These are phyloP conservation scores for Dascillus cervinus DNA, from an alignment of 2,888 invertebrate genomes.

Conservation along the genomic window DNA sequence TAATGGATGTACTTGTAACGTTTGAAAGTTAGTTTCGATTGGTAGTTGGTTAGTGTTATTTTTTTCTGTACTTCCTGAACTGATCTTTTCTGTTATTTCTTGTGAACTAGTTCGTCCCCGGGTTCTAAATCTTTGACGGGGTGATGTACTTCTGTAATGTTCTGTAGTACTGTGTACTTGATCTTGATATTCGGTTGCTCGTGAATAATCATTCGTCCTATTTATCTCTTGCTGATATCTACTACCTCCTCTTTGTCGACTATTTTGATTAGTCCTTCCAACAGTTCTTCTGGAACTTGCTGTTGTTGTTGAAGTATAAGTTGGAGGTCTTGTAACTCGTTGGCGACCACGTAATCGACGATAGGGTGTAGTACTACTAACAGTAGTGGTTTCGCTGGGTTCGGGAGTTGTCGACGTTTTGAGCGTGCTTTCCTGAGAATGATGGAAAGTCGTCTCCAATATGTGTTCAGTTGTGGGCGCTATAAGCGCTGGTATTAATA, in stretches of 20 bases:
- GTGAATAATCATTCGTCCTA: constrained; percentile 7
- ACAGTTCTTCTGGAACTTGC: constrained; percentile 16
- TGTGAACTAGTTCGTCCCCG: constrained; percentile 27
- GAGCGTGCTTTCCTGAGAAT: too few relatives aligned
- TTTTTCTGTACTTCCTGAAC: constrained; percentile 6
- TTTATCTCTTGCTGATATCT: constrained; percentile 10
- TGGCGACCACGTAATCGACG: constrained; percentile 13
- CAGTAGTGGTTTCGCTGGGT: constrained; percentile 22
- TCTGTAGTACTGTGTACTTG: constrained; percentile 2
- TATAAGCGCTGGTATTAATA: constrained; percentile 33
- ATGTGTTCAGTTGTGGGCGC: constrained; percentile 26
- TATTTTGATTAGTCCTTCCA: constrained; percentile 17
- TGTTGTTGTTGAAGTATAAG: constrained; percentile 41
- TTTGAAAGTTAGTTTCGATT: constrained; percentile 6
- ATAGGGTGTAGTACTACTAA: constrained; percentile 15
- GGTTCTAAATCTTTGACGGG: constrained; percentile 31
- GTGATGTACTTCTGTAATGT: constrained; percentile 8
- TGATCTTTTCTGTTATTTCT: constrained; percentile 7
- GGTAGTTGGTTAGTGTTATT: constrained; percentile 7
- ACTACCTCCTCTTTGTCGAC: constrained; percentile 5
- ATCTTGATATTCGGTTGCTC: too few relatives aligned
- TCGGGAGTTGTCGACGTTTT: not conserved
- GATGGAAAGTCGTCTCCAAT: too few relatives aligned
- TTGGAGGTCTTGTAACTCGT: constrained; percentile 22
- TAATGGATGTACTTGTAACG: constrained; percentile 3